A percentile compares a stretch with the other conserved stretches of the same genome.
These are phyloP conservation scores for Drosophila guanche DNA, from an alignment of 1,140 invertebrate genomes.

Conservation along the genomic window DNA sequence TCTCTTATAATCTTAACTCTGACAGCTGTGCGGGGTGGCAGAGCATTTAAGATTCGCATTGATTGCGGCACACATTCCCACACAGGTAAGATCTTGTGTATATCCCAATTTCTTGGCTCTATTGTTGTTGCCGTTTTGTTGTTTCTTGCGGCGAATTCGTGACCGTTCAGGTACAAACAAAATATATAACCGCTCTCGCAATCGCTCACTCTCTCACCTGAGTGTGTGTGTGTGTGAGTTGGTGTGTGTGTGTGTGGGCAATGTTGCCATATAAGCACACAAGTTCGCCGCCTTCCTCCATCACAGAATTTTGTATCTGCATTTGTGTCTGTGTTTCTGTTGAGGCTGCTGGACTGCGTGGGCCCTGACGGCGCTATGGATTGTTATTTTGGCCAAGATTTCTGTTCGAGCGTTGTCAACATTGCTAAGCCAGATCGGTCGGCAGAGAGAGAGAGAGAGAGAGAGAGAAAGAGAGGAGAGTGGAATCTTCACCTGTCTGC, in stretches of 20 bases:
- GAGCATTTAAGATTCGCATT: conserved; percentile 59
- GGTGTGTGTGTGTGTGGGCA: conserved; percentile 55
- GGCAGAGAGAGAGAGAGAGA: background rate
- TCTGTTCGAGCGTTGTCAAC: conserved; percentile 66
- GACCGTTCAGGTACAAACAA: conserved; percentile 48
- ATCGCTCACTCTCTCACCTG: conserved; percentile 27
- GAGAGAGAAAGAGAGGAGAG: conserved; percentile 1
- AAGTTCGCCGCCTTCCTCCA: conserved; percentile 60
- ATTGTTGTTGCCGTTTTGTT: conserved; percentile 44
- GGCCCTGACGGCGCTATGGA: conserved; percentile 70
- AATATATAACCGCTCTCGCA: conserved; percentile 8
- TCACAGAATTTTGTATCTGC: conserved; percentile 6
- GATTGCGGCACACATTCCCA: conserved; percentile 18
- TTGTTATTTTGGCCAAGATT: conserved; percentile 73
- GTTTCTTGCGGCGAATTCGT: conserved; percentile 62
- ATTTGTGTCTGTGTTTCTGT: conserved; percentile 19
- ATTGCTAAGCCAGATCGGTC: conserved; percentile 48
- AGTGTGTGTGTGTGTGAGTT: conserved; percentile 18
- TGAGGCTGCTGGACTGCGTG: conserved; percentile 63
- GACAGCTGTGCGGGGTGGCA: conserved; percentile 46
- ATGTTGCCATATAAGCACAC: conserved; percentile 74
- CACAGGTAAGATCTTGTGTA: conserved; percentile 70
- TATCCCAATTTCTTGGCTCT: conserved; percentile 63
- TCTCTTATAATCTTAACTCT: conserved; percentile 35
- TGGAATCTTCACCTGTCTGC: conserved; percentile 51